Conservation (phyloP, 2,113 vertebrate genomes). For the Podocnemis expansa region DNA sequence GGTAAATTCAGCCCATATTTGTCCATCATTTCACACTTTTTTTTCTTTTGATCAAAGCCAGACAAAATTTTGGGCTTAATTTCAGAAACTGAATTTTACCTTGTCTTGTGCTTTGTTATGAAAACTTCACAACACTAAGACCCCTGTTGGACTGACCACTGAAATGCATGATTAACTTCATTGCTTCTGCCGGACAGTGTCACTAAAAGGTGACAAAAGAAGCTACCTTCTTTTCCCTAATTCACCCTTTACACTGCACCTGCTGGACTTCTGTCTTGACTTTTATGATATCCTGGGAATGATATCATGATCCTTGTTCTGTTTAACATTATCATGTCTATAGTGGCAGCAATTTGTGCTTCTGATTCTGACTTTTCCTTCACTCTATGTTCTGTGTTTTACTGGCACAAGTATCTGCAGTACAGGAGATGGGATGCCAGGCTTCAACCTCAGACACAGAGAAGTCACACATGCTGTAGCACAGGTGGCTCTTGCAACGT, state of each 20-base stretch:
- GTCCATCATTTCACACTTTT: not conserved
- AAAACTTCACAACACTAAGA: not conserved
- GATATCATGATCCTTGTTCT: not conserved
- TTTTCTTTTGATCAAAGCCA: not conserved
- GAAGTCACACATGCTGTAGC: not conserved
- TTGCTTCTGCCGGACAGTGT: not conserved
- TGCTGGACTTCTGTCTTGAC: not conserved
- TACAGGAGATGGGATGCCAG: not conserved
- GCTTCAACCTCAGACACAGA: not conserved
- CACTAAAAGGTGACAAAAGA: not conserved
- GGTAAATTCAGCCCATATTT: not conserved
- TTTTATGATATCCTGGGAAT: not conserved
- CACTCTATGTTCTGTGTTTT: not conserved
- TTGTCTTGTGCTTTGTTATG: not conserved
- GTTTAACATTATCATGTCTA: not conserved
- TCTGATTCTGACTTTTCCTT: not conserved
- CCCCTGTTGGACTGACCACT: not conserved
- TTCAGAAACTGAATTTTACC: not conserved
- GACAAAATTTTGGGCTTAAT: not conserved
- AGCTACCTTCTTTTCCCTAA: not conserved
- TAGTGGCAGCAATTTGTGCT: not conserved
- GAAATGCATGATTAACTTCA: not conserved
- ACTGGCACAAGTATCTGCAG: not conserved
- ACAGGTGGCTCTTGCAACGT: not conserved
- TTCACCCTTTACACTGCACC: not conserved